Base-by-base conservation (phyloP, 92 coral and sea anemone species). In the Umimayanthus chanpuru region DNA sequence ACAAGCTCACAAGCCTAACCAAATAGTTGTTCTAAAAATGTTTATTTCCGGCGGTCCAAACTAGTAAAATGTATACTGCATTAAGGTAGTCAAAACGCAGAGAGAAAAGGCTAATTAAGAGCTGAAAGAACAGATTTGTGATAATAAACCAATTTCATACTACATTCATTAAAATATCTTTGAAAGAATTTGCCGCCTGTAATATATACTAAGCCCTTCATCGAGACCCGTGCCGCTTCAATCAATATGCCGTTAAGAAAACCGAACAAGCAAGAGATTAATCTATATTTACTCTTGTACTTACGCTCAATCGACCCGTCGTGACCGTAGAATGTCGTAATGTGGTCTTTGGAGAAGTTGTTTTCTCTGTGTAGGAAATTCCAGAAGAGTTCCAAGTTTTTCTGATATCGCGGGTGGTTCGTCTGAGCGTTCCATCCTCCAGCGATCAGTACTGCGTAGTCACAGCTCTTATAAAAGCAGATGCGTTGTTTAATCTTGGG, bases 351-450 rank as follows among this genome's bases (percentile, higher is more conserved):
- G 67, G 88, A 89, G 91, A 95, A 97, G 36, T 83, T 87, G 85
- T 95, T 92, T 66, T 79, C 85, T 39, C 78, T 85, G 61, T 91
- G 92, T 78, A 97, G 91, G 72, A 95, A 93, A 73, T 91, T 85
- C 95, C 96, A 95, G 88, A 97, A 82, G 56, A 89, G 79, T 73
- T 89, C 86, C 9, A 95, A 85, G 90, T 95, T 97, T 61, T 85
- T 90, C 77, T 93, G 92, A 81, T 93, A 93, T 26, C 89, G 92
- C 6, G 91, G 91, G 53, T 91, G 96, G 30, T 92, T 88, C 6
- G 99, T 91, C 90, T 81, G 90, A 6, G 94, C 73, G 81, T 88
- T 91, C 99, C 99, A 97, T 6, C 97, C 97, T 0, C 99, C 98
- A 7, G 95, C 86, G 11, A 97, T 81, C 50, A 97, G 83, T 26